Conservation (phyloP, 2,113 vertebrate species). For the Corvus cornix region DNA sequence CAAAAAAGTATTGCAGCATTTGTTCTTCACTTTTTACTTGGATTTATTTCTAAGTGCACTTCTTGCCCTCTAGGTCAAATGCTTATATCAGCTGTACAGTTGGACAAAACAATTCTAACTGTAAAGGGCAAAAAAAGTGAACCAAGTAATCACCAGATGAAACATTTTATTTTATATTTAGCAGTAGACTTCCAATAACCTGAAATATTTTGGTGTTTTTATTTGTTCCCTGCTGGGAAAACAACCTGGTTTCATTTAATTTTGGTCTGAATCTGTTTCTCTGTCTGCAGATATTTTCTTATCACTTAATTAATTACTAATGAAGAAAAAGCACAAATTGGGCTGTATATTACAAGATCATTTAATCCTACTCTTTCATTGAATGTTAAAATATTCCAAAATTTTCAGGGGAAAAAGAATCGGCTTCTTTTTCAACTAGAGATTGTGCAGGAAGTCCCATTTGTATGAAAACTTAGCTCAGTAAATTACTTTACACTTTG, state of each 20-base stretch:
- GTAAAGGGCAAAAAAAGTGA: neutral
- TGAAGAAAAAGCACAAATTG: neutral
- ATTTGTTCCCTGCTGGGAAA: neutral
- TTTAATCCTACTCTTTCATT: neutral
- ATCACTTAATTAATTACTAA: neutral
- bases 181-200: neutral
- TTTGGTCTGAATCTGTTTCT: neutral
- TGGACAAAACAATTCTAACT: neutral
- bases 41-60: constrained; percentile 34
- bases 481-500: neutral
- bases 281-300: neutral
- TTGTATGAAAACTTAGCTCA: neutral
- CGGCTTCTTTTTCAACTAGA: neutral
- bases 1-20: constrained; percentile 27
- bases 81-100: neutral
- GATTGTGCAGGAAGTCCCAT: neutral
- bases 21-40: neutral
- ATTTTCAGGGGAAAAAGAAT: neutral
- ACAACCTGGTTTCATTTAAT: neutral
- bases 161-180: neutral
- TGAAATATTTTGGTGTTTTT: neutral
- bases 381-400: neutral
- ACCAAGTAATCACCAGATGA: neutral
- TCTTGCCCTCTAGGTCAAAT: neutral
- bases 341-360: neutral